These are phyloP conservation scores for Heliconius erato DNA, from an alignment of 2,888 invertebrate genomes.

Conservation along the genomic window DNA sequence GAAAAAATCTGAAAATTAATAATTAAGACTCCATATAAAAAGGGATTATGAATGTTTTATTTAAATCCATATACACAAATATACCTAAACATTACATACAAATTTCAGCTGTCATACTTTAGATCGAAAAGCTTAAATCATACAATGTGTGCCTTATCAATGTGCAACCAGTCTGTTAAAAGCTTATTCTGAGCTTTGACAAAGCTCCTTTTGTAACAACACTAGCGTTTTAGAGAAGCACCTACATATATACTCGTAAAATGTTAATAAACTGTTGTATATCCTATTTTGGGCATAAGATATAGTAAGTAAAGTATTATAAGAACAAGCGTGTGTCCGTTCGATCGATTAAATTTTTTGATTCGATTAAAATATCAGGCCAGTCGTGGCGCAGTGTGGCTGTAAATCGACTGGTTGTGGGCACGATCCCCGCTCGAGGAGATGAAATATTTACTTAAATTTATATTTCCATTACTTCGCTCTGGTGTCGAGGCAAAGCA, in stretches of 20 bases:
- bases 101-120: not conserved
- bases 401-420: too few relatives aligned
- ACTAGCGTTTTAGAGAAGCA: conserved; percentile 11
- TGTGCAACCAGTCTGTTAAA: conserved; percentile 25
- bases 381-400: too few relatives aligned
- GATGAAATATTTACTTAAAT: too few relatives aligned
- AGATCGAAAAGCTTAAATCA: conserved; percentile 12
- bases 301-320: too few relatives aligned
- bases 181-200: conserved; percentile 32
- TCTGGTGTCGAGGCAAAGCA: too few relatives aligned
- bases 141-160: conserved; percentile 31
- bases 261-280: not conserved
- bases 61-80: not conserved
- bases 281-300: not conserved
- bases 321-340: too few relatives aligned
- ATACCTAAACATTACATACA: not conserved
- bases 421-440: too few relatives aligned
- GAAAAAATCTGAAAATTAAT: not conserved
- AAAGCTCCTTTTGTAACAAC: conserved; percentile 28
- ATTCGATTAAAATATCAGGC: too few relatives aligned
- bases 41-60: not conserved
- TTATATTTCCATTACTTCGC: too few relatives aligned
- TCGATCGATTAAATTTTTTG: too few relatives aligned
- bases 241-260: not conserved
- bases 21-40: not conserved